Conservation (phyloP, 1,140 invertebrate species). For the Reticulitermes speratus region DNA sequence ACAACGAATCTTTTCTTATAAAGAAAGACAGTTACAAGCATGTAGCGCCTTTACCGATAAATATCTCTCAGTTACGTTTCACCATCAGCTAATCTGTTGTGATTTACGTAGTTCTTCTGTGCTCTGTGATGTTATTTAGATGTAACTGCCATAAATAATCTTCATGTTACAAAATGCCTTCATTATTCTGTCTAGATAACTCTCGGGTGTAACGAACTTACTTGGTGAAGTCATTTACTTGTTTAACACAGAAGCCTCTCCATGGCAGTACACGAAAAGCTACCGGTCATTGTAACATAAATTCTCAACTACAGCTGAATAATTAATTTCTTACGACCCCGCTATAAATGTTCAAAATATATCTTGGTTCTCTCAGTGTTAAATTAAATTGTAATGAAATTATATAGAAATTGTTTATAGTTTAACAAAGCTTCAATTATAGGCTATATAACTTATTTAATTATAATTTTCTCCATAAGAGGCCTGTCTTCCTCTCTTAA, state of each 20-base stretch:
- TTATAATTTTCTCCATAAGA: not conserved
- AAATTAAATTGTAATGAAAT: constrained; percentile 25
- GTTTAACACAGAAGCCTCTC: not conserved
- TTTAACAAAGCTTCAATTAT: constrained; percentile 9
- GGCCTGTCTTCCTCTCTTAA: not conserved
- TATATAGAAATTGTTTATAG: constrained; percentile 22
- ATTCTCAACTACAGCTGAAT: not conserved
- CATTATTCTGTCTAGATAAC: not conserved
- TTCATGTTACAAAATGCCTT: not conserved
- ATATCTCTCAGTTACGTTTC: not conserved
- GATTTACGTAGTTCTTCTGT: not conserved
- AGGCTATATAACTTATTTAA: constrained; percentile 1
- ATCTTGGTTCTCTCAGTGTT: not conserved
- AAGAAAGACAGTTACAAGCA: not conserved
- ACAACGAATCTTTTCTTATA: not conserved
- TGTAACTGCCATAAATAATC: not conserved
- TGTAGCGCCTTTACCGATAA: not conserved
- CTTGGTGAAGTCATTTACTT: not conserved
- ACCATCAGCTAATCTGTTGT: not conserved
- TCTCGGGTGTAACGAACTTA: not conserved
- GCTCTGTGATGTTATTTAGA: not conserved
- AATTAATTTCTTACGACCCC: not conserved
- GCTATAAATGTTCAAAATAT: not conserved
- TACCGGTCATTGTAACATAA: not conserved
- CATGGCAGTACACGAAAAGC: not conserved